Conservation (phyloP, 2,888 invertebrate genomes). For the Phasia obesa region DNA sequence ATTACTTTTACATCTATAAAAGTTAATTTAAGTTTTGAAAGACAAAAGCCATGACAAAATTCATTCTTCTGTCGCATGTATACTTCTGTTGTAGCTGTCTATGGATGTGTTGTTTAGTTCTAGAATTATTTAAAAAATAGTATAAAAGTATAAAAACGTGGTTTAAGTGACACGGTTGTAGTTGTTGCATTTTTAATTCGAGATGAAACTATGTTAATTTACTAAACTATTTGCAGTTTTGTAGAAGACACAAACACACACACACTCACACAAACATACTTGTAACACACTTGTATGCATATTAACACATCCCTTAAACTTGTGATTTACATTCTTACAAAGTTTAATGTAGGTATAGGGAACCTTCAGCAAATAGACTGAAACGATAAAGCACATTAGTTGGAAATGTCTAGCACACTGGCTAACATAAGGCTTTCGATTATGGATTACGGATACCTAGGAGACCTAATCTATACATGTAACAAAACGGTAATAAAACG, state of each 20-base stretch:
- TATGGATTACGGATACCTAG: too few relatives aligned
- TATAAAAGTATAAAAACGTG: background rate
- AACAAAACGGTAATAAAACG: too few relatives aligned
- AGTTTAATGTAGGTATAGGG: too few relatives aligned
- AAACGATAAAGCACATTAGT: too few relatives aligned
- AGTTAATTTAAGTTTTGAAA: conserved; percentile 49
- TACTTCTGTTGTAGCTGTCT: background rate
- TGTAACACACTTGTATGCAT: too few relatives aligned
- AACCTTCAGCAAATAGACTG: too few relatives aligned
- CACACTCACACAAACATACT: too few relatives aligned
- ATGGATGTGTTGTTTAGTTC: conserved; percentile 14
- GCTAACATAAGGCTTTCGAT: too few relatives aligned
- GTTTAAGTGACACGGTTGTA: background rate
- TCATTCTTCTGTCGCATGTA: background rate
- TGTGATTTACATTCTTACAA: too few relatives aligned
- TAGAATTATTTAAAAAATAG: background rate
- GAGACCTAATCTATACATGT: too few relatives aligned
- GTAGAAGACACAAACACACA: background rate
- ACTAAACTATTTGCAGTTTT: conserved; percentile 12
- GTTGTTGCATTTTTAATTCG: conserved; percentile 54
- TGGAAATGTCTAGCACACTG: too few relatives aligned
- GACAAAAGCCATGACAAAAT: conserved; percentile 40
- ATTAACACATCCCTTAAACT: too few relatives aligned
- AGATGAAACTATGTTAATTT: conserved; percentile 53
- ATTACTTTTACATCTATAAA: conserved; percentile 26